A percentile compares a stretch with the other conserved stretches of the same genome.
These are phyloP conservation scores for Caenorhabditis inopinata DNA, from an alignment of 1,140 invertebrate species.

Conservation along the genomic window DNA sequence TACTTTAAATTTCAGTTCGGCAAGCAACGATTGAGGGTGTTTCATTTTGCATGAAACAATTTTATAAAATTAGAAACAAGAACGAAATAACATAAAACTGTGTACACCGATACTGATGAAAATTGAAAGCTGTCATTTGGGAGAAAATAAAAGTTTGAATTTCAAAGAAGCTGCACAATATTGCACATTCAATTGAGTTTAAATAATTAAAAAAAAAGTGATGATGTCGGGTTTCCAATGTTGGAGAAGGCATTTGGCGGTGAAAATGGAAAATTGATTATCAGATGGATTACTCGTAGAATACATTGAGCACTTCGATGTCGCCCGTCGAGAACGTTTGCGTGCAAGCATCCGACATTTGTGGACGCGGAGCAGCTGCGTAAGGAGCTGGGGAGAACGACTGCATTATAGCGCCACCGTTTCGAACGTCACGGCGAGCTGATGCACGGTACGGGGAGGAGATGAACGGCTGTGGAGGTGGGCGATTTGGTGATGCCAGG, in stretches of 20 bases:
- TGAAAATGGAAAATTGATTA: neutral
- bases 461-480: conserved; percentile 51
- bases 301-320: conserved; percentile 61
- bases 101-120: neutral
- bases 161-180: neutral
- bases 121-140: neutral
- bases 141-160: neutral
- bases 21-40: too few relatives aligned
- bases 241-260: neutral
- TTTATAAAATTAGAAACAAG: neutral
- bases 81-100: conserved; percentile 1
- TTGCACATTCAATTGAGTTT: neutral
- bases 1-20: too few relatives aligned
- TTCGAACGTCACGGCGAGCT: conserved; percentile 30
- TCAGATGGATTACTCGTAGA: conserved; percentile 54
- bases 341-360: conserved; percentile 58
- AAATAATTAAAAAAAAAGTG: neutral
- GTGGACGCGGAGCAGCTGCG: conserved; percentile 32
- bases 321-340: conserved; percentile 66
- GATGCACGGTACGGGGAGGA: conserved; percentile 40
- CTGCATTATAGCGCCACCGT: conserved; percentile 26
- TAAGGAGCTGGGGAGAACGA: conserved; percentile 22
- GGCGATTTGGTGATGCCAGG: conserved; percentile 46
- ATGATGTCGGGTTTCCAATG: neutral
- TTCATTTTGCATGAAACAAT: too few relatives aligned